Evolutionary conservation across 2,888 invertebrate genomes (phyloP), one percentile per base, ranked within the genome.

Genomic region (Caradrina kadenii): DNA sequence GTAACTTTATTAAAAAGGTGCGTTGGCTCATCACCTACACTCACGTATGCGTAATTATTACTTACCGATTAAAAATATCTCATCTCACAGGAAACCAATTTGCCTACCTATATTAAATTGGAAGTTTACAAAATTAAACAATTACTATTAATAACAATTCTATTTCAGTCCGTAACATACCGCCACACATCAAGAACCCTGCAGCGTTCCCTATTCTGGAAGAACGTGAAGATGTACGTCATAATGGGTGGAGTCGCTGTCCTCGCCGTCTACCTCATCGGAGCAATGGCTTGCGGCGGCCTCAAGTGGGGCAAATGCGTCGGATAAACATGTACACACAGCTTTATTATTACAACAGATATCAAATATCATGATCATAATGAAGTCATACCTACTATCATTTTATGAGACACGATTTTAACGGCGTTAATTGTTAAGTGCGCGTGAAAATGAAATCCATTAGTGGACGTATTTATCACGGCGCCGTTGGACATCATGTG

Each of bases 161-260:
- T 35, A 35, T 75, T 97, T 49, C 94, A 99, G 99, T 98, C 99
- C 2, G 97, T 99, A 15, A 97, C 98, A 74, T 99, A 99, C 94
- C 97, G 98, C 85, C 97, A 97, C 86, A 98, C 98, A 6, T 98
- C 99, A 81, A 96, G 98, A 87, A 98, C 98, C 79, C 93, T 99
- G 74, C 98, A 98, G 48, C 96, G 98, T 52, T 97, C 98, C 19
- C 96, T 99, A 93, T 99, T 98, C 93, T 99, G 99, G 99, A 99
- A 99, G 93, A 99, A 98, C 90, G 97, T 99, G 19, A 99, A 99
- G 92, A 96, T 99, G 89, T 98, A 98, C 85, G 96, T 98, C 15
- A 97, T 98, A 76, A 86, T 96, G 77, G 91, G 96, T 6, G 95
- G 97, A 63, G 93, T 98, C 59, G 95, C 97, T 80, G 97, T 97